Percentiles rank a stretch among this genome's conserved stretches.
Evolutionary conservation across 2,888 invertebrate species (phyloP).

Genomic region (Listrodromus nycthemerus): DNA sequence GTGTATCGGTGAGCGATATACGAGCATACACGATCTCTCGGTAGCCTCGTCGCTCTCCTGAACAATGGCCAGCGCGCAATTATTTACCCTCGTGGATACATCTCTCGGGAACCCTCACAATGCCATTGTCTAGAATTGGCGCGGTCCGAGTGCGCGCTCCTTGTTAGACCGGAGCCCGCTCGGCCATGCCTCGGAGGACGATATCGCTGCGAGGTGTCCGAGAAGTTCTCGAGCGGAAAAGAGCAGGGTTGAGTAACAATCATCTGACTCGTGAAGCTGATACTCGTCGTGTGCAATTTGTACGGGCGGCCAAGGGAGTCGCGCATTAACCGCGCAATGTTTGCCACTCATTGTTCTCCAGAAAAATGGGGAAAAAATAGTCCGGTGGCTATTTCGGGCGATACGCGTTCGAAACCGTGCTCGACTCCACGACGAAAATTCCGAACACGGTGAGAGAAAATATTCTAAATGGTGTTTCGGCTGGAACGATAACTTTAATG

Average conservation of each 20-base stretch:
- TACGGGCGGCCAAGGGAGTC: not conserved
- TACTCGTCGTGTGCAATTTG: constrained; percentile 15
- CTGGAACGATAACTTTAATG: constrained; percentile 30
- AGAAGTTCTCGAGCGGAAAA: constrained; percentile 47
- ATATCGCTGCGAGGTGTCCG: constrained; percentile 7
- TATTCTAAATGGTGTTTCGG: constrained; percentile 34
- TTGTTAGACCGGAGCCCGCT: not conserved
- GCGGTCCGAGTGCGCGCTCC: constrained; percentile 17
- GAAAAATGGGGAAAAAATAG: constrained; percentile 26
- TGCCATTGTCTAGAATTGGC: constrained; percentile 66
- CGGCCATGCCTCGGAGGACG: not conserved
- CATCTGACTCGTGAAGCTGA: constrained; percentile 22
- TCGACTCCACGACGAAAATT: constrained; percentile 28
- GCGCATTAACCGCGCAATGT: not conserved
- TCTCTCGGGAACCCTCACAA: constrained; percentile 64
- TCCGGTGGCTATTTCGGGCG: constrained; percentile 19
- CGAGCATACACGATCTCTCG: constrained; percentile 12
- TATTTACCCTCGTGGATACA: constrained; percentile 69
- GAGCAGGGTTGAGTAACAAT: constrained; percentile 39
- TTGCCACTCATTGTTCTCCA: too few species aligned
- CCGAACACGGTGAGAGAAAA: not conserved
- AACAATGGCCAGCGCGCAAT: constrained; percentile 67
- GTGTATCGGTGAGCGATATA: constrained; percentile 16
- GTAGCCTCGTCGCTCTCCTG: constrained; percentile 39
- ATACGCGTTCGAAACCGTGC: not conserved